These are phyloP conservation scores for Arrhamphus sclerolepis DNA, from an alignment of 2,797 vertebrate genomes.

Conservation along the genomic window DNA sequence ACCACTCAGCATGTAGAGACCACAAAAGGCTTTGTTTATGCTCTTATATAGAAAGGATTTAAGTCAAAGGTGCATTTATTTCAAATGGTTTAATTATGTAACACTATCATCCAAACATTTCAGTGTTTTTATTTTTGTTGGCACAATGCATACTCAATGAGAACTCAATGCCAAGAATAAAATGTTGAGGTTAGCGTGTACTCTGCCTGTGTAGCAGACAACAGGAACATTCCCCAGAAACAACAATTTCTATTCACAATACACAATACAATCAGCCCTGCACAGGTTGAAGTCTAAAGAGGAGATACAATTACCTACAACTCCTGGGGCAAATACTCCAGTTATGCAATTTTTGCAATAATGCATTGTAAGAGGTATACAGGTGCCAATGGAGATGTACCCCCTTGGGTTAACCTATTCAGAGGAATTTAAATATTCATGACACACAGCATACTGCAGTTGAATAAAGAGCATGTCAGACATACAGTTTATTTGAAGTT, in stretches of 20 bases:
- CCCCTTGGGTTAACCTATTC: slow-evolving; percentile 43
- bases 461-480: slow-evolving; percentile 43
- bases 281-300: slow-evolving; percentile 52
- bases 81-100: slow-evolving; percentile 35
- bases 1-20: slow-evolving; percentile 35
- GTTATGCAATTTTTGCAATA: slow-evolving; percentile 52
- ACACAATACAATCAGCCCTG: slow-evolving; percentile 31
- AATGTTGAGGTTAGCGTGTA: slow-evolving; percentile 30
- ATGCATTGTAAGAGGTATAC: slow-evolving; percentile 47
- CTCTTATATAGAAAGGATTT: slow-evolving; percentile 9
- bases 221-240: slow-evolving; percentile 37
- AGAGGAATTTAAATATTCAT: slow-evolving; percentile 49
- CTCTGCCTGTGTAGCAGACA: slow-evolving; percentile 29
- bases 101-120: slow-evolving; percentile 15
- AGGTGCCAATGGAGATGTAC: slow-evolving; percentile 51
- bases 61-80: slow-evolving; percentile 25
- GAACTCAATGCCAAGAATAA: slow-evolving; percentile 18
- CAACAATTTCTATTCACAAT: slow-evolving; percentile 43
- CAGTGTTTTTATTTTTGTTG: slow-evolving; percentile 17
- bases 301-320: slow-evolving; percentile 55
- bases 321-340: slow-evolving; percentile 52
- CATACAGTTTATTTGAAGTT: slow-evolving; percentile 16
- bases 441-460: slow-evolving; percentile 25
- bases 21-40: slow-evolving; percentile 47
- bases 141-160: slow-evolving; percentile 10